Evolutionary conservation across 2,888 invertebrate species (phyloP).

Genomic region (Congeria kusceri): DNA sequence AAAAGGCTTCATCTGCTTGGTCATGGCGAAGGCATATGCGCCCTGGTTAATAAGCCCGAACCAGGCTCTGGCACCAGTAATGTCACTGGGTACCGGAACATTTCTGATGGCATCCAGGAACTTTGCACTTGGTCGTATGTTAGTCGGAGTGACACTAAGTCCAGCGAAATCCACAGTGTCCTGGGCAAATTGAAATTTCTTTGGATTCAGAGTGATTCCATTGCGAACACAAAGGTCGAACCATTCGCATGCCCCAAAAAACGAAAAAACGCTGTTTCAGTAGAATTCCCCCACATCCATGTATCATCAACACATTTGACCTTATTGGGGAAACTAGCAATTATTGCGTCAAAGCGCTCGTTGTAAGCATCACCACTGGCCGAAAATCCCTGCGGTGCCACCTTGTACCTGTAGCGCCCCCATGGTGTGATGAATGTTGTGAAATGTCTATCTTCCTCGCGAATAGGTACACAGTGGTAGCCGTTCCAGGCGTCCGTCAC

Average conservation of each 20-base stretch:
- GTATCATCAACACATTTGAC: constrained; percentile 63
- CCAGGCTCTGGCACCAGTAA: constrained; percentile 64
- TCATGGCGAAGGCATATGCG: constrained; percentile 60
- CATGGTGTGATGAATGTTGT: constrained; percentile 51
- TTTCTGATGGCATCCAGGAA: constrained; percentile 60
- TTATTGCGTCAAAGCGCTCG: constrained; percentile 56
- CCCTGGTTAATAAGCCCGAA: constrained; percentile 69
- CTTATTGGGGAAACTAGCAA: constrained; percentile 46
- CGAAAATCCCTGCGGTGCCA: constrained; percentile 52
- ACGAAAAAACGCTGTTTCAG: constrained; percentile 61
- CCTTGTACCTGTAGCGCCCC: constrained; percentile 47
- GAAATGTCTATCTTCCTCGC: constrained; percentile 42
- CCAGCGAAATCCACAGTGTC: constrained; percentile 55
- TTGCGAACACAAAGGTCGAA: constrained; percentile 55
- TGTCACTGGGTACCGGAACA: constrained; percentile 58
- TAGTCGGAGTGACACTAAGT: constrained; percentile 47
- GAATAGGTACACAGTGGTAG: constrained; percentile 50
- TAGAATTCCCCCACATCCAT: constrained; percentile 54
- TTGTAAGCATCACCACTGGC: constrained; percentile 62
- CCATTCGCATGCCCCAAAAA: constrained; percentile 58
- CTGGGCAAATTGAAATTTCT: constrained; percentile 45
- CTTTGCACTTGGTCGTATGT: constrained; percentile 60
- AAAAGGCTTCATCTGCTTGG: constrained; percentile 53
- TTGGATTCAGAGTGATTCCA: constrained; percentile 56
- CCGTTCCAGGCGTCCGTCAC: constrained; percentile 59